Evolutionary conservation across 1,140 invertebrate genomes (phyloP).

Genomic region (Psix sp.): DNA sequence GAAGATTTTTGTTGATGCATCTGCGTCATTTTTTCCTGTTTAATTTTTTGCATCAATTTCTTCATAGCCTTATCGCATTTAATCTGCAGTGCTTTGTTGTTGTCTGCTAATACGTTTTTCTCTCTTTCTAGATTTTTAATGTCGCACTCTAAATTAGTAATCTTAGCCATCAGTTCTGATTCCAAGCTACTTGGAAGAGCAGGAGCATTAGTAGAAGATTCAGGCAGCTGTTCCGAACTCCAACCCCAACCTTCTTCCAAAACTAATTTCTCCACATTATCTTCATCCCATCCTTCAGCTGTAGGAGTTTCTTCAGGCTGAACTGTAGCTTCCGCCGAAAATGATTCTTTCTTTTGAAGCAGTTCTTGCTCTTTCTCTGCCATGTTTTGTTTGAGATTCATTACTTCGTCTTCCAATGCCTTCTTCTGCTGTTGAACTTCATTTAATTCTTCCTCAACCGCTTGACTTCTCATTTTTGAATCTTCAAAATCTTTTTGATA

Average conservation of each 20-base stretch:
- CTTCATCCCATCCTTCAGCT: slow-evolving; percentile 54
- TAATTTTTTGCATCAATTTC: slow-evolving; percentile 87
- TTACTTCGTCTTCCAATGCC: slow-evolving; percentile 6
- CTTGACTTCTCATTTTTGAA: slow-evolving; percentile 5
- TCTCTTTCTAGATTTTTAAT: slow-evolving; percentile 77
- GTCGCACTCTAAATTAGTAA: slow-evolving; percentile 74
- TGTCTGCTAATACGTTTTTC: slow-evolving; percentile 75
- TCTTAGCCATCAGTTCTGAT: slow-evolving; percentile 62
- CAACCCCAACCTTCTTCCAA: slow-evolving; percentile 79
- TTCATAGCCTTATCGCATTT: slow-evolving; percentile 84
- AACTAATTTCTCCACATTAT: slow-evolving; percentile 62
- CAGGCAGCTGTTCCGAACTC: slow-evolving; percentile 75
- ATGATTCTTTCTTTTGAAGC: neutral
- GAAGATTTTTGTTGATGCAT: slow-evolving; percentile 77
- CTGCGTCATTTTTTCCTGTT: slow-evolving; percentile 82
- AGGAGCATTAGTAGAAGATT: slow-evolving; percentile 35
- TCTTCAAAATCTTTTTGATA: slow-evolving; percentile 10
- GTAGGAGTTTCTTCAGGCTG: slow-evolving; percentile 1
- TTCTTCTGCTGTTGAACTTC: slow-evolving; percentile 11
- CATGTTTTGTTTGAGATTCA: slow-evolving; percentile 8
- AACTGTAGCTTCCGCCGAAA: neutral
- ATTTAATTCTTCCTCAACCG: slow-evolving; percentile 25
- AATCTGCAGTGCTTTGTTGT: slow-evolving; percentile 79
- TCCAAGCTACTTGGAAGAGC: slow-evolving; percentile 36
- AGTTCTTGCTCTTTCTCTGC: slow-evolving; percentile 16